Percentiles rank a stretch among this genome's conserved stretches.
phyloP scores from a whole-genome alignment of 2,888 invertebrate species.

The Leuctra nigra region DNA sequence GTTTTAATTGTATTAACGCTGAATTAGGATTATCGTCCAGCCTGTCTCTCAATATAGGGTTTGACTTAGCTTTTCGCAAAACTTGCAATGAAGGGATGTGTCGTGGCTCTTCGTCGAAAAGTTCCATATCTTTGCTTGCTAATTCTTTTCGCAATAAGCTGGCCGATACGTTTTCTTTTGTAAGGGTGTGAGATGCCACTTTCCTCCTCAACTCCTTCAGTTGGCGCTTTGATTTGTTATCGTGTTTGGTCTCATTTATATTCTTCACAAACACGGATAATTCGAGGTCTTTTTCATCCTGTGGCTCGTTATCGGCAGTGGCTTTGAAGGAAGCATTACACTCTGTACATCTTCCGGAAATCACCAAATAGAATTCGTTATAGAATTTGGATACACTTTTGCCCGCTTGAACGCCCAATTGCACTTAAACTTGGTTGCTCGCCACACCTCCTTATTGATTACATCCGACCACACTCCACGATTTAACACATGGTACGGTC shows the following conservation, averaged over 20 bases:
- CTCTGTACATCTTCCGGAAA: not conserved
- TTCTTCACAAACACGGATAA: not conserved
- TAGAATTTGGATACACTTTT: slow-evolving; percentile 1
- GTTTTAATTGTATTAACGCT: slow-evolving; percentile 18
- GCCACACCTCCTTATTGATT: not conserved
- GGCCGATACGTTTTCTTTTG: slow-evolving; percentile 14
- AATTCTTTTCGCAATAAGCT: slow-evolving; percentile 10
- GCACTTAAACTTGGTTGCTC: not conserved
- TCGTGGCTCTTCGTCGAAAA: slow-evolving; percentile 22
- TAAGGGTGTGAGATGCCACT: not conserved
- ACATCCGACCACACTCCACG: slow-evolving; percentile 1
- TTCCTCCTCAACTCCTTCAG: not conserved
- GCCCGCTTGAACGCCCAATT: slow-evolving; percentile 4
- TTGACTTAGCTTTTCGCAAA: slow-evolving; percentile 18
- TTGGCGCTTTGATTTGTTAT: not conserved
- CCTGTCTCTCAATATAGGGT: not conserved
- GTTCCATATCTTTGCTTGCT: slow-evolving; percentile 20
- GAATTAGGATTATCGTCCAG: slow-evolving; percentile 17
- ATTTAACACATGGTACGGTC: not conserved
- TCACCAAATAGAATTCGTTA: not conserved
- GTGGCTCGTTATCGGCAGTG: not conserved
- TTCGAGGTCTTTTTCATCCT: not conserved
- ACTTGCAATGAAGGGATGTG: slow-evolving; percentile 18
- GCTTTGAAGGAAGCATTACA: not conserved
- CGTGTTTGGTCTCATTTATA: not conserved